A percentile compares a stretch with the other conserved stretches of the same genome.
Evolutionary conservation across 2,888 invertebrate genomes (phyloP).

Genomic region (Diachrysia chrysitis): DNA sequence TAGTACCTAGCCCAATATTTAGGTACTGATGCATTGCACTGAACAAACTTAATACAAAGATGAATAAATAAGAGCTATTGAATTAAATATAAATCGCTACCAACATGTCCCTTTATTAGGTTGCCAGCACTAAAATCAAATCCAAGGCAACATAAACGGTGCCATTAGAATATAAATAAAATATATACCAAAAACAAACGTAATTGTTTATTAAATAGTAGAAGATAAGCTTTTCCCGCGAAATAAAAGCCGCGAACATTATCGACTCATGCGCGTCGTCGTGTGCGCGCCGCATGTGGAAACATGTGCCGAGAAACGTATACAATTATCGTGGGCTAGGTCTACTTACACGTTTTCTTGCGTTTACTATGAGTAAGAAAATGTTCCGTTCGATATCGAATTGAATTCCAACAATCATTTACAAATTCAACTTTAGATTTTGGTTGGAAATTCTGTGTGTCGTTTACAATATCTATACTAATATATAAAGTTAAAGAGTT

Average conservation of each 20-base stretch:
- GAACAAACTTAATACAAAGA: too few relatives aligned
- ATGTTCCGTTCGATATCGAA: not conserved
- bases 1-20: too few relatives aligned
- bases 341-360: not conserved
- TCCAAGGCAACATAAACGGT: not conserved
- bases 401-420: not conserved
- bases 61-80: too few relatives aligned
- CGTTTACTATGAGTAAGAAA: constrained; percentile 10
- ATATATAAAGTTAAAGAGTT: too few relatives aligned
- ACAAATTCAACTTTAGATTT: not conserved
- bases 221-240: constrained; percentile 12
- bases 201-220: not conserved
- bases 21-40: too few relatives aligned
- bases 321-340: not conserved
- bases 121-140: too few relatives aligned
- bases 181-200: not conserved
- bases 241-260: not conserved
- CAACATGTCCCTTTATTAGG: too few relatives aligned
- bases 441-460: too few relatives aligned
- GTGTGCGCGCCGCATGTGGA: not conserved
- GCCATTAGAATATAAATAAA: not conserved
- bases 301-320: constrained; percentile 8
- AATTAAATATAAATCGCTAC: too few relatives aligned
- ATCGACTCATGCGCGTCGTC: not conserved
- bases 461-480: too few relatives aligned